phyloP scores from a whole-genome alignment of 1,140 invertebrate species.

The Contarinia nasturtii region DNA sequence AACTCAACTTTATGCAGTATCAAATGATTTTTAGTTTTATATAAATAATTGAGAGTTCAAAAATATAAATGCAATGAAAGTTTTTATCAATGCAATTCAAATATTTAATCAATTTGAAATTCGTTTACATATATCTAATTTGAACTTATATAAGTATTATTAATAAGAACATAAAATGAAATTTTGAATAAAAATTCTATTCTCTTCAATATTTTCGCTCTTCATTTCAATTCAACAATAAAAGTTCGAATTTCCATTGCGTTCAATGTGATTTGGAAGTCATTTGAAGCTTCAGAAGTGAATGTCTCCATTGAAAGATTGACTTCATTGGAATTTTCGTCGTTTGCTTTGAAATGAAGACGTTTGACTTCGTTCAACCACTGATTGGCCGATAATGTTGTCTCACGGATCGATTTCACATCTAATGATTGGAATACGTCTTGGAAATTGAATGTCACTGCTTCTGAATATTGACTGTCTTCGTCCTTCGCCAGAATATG shows the following conservation, averaged over 20 bases:
- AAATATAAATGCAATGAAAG: no score
- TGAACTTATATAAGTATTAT: no score
- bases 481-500: constrained; percentile 60
- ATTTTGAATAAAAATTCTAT: no score
- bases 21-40: no score
- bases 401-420: constrained; percentile 15
- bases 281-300: constrained; percentile 2
- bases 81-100: no score
- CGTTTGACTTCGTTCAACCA: constrained; percentile 15
- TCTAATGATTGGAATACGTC: constrained; percentile 16
- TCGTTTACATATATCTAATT: no score
- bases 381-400: constrained; percentile 19
- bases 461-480: constrained; percentile 28
- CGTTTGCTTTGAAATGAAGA: constrained; percentile 15
- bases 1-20: no score
- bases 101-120: no score
- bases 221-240: constrained; percentile 5
- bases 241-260: constrained; percentile 11
- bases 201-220: no score
- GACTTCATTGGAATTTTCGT: not conserved
- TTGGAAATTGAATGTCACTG: constrained; percentile 32
- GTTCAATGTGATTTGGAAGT: constrained; percentile 5
- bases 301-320: constrained; percentile 4
- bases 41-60: no score
- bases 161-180: no score